Percentiles rank a stretch among this genome's conserved stretches.
These are phyloP conservation scores for Pseudochaenichthys georgianus DNA, from an alignment of 2,797 vertebrate species.

Conservation along the genomic window DNA sequence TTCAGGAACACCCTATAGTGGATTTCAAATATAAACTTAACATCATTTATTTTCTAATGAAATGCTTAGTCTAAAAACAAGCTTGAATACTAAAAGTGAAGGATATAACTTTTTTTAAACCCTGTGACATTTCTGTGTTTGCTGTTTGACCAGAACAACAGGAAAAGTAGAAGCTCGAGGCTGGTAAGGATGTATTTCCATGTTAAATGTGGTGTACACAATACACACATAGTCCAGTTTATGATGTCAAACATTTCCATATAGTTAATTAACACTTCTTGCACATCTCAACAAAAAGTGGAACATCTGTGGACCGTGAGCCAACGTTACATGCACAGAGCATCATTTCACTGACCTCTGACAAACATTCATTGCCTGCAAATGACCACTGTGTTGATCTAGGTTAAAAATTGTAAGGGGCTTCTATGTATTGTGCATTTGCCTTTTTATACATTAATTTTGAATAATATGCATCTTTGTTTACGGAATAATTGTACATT, in stretches of 20 bases:
- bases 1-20: too few species aligned
- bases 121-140: background rate
- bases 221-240: background rate
- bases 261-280: background rate
- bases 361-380: background rate
- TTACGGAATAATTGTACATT: background rate
- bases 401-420: background rate
- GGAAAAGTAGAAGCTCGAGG: background rate
- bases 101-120: background rate
- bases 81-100: background rate
- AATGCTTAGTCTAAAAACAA: background rate
- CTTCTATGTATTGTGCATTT: background rate
- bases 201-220: background rate
- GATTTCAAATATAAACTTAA: conserved; percentile 1
- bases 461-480: background rate
- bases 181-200: conserved; percentile 2
- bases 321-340: background rate
- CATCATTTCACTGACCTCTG: background rate
- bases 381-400: background rate
- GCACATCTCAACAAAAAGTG: background rate
- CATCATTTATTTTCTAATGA: background rate
- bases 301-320: background rate
- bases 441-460: background rate
- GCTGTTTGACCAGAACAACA: background rate
- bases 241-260: background rate